These are phyloP conservation scores for Nyctalus aviator DNA, from an alignment of 2,797 vertebrate genomes.

Conservation along the genomic window DNA sequence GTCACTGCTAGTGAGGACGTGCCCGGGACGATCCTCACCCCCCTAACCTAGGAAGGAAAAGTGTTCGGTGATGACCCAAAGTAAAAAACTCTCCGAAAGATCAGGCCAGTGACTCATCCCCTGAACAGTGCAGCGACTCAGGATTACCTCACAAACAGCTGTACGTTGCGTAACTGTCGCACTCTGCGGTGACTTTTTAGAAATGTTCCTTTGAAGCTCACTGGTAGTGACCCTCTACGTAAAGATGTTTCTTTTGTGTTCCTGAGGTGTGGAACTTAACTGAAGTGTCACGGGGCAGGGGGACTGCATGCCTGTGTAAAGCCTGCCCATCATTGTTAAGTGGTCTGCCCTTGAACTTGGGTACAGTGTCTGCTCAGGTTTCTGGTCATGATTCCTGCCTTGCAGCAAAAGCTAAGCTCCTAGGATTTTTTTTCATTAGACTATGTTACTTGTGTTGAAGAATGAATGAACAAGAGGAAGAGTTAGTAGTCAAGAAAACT, in stretches of 20 bases:
- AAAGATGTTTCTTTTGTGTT: rapidly evolving
- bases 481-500: background rate
- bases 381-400: background rate
- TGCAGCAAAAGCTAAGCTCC: background rate
- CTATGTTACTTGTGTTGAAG: background rate
- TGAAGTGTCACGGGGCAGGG: background rate
- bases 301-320: background rate
- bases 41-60: background rate
- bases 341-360: background rate
- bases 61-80: background rate
- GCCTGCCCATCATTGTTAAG: background rate
- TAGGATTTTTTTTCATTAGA: background rate
- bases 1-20: rapidly evolving
- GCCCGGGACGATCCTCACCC: background rate
- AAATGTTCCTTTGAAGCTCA: background rate
- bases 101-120: background rate
- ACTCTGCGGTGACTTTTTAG: background rate
- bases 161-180: rapidly evolving
- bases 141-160: rapidly evolving
- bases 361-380: background rate
- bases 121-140: background rate
- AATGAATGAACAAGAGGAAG: background rate
- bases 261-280: background rate
- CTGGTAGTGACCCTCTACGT: rapidly evolving
- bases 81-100: background rate